Evolutionary conservation across 2,797 vertebrate species (phyloP), one percentile per base, ranked within the genome.

Genomic region (Phylloscopus collybita): DNA sequence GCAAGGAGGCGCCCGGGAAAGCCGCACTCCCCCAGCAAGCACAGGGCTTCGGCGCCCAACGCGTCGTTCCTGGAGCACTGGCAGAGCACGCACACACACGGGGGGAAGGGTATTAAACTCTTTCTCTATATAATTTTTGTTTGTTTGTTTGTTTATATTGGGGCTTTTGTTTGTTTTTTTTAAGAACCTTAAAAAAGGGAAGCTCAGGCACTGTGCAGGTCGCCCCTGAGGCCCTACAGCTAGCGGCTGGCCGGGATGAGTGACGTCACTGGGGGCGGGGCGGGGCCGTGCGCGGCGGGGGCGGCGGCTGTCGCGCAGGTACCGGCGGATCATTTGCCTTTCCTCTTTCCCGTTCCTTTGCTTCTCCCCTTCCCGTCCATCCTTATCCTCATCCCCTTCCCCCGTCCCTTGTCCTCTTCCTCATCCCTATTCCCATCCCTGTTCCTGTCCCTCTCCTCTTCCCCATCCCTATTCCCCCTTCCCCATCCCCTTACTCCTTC

Each of bases 311-410:
- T 49, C 0, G 32, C 20, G 27, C 30, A 83, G 60, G 92, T 56
- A 82, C 0, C 8, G 0, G 0, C 0, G 29, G 16, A 1, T 1
- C 22, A 4, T 34, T 44, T 4, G 26, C 13, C 10, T 73, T 30
- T 8, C 30, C 30, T 29, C 34, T 1, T 1, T 21, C 26, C 30
- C 5, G 19, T 4, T 16, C 40, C 18, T 54, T 9, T 17, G 8
- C 29, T 18, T 7, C 0, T 5, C 16, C 9, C 32, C 3, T 3
- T 10, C 26, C 26, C 22, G 7, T 12, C 49, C 13, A 11, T 57
- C 56, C 22, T 59, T 34, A 25, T 25, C 15, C n/a, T 36, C 6
- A 3, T 36, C 34, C 11, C 11, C 29, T 25, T 40, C 11, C 18
- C 7, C 22, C 15, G 1, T 9, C 30, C 45, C 14, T 30, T 25